Base-by-base conservation (phyloP, 2,113 vertebrate species). In the Actenoides lindsayi region DNA sequence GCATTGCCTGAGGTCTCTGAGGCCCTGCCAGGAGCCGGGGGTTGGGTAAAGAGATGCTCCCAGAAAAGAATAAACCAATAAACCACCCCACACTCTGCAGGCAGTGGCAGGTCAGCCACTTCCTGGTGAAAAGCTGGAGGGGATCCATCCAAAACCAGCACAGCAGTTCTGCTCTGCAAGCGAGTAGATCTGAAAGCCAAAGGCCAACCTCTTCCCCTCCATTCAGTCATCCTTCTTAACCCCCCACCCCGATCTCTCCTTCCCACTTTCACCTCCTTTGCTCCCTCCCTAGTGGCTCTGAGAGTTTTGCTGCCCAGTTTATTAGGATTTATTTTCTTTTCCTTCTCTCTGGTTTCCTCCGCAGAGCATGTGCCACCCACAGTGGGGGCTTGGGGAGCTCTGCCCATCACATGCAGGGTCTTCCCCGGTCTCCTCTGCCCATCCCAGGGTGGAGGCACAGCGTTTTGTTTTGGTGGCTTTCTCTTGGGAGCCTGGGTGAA, bases 1-100 rank as follows among this genome's bases (percentile, higher is more conserved):
- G 25, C 21, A 2, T 10, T 46, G 69, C 37, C 46, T 0, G 0
- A 9, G 46, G 2, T 37, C 46, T 70, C 0, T 37, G 8, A 27
- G 48, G 35, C 24, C 84, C 51, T 13, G 6, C 33, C 46, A 42
- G 28, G 19, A 94, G 14, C 51, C 13, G 5, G 1, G 15, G 59
- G 9, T 0, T 74, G 63, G 73, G 11, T 13, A 25, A 78, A 51
- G 76, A 48, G 30, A 2, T 44, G 27, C 5, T 80, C 69, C 64
- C 39, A 67, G 28, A 14, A 48, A 33, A 63, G 24, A n/a, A n/a
- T n/a, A n/a, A n/a, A 12, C 24, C 20, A 59, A 7, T 7, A 59
- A 94, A 75, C 2, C 37, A 31, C 11, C 16, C 46, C 41, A 24
- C 0, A 2, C 24, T 13, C 21, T 4, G 2, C 19, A 30, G 62